These are phyloP conservation scores for Lacanobia oleracea DNA, from an alignment of 2,888 invertebrate genomes.

Conservation along the genomic window DNA sequence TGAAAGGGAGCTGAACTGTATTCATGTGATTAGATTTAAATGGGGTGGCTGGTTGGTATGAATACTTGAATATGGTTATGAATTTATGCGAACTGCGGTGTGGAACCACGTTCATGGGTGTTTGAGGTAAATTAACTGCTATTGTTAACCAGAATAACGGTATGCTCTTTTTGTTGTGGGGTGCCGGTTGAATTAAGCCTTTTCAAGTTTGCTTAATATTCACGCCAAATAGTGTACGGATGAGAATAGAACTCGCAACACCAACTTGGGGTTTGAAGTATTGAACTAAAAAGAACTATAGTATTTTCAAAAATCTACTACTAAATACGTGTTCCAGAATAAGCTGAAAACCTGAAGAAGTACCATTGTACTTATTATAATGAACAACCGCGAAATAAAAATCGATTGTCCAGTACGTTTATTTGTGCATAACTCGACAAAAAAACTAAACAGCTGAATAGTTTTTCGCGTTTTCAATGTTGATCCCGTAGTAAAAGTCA, in stretches of 20 bases:
- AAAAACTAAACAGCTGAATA: no score
- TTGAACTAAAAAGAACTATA: no score
- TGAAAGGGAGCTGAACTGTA: constrained; percentile 35
- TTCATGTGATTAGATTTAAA: constrained; percentile 42
- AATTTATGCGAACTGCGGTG: constrained; percentile 18
- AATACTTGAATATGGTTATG: constrained; percentile 31
- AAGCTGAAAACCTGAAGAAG: no score
- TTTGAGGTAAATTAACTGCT: constrained; percentile 19
- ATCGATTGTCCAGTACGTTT: no score
- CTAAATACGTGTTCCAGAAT: no score
- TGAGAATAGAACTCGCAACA: background rate
- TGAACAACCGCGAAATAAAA: no score
- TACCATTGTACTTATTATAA: no score
- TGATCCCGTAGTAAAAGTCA: no score
- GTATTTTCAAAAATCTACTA: no score
- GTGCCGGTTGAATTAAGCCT: background rate
- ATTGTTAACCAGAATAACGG: background rate
- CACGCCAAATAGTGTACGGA: background rate
- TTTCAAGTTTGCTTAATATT: constrained; percentile 25
- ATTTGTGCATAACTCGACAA: no score
- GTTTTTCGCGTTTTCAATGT: no score
- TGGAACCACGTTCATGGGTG: constrained; percentile 1
- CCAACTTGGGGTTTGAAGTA: no score
- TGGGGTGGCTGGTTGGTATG: constrained; percentile 24
- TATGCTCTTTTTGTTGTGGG: background rate